Conservation (phyloP, 1,140 invertebrate species). For the Rhagoletis pomonella region DNA sequence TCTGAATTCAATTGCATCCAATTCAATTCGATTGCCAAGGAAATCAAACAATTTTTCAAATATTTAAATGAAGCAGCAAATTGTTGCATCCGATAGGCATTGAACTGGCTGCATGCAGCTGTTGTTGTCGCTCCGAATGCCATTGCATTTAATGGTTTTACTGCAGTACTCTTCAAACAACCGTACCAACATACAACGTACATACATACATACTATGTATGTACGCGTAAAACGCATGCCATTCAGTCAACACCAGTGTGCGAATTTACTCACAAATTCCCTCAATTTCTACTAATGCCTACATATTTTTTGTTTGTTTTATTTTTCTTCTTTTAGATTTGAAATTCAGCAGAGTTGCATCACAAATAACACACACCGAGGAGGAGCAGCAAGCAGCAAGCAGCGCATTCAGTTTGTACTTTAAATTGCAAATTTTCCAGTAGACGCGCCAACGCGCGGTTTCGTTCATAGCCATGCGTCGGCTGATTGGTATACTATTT, state of each 20-base stretch:
- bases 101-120: conserved; percentile 3
- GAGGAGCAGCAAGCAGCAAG: neutral
- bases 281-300: conserved; percentile 7
- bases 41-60: conserved; percentile 31
- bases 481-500: conserved; percentile 53
- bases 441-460: neutral
- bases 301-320: neutral
- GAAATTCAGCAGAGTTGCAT: neutral
- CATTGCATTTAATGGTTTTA: too few relatives aligned
- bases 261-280: neutral
- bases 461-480: conserved; percentile 10
- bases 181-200: neutral
- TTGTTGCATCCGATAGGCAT: conserved; percentile 34
- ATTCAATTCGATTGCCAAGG: conserved; percentile 31
- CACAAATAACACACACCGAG: neutral
- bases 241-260: neutral
- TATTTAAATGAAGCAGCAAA: conserved; percentile 39
- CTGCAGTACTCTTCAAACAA: too few relatives aligned
- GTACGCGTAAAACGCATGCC: too few relatives aligned
- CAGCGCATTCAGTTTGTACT: neutral
- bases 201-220: neutral
- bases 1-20: neutral
- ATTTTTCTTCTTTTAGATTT: neutral
- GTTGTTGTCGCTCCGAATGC: neutral
- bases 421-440: conserved; percentile 3